phyloP scores from a whole-genome alignment of 1,140 invertebrate species.

The Diabrotica undecimpunctata region DNA sequence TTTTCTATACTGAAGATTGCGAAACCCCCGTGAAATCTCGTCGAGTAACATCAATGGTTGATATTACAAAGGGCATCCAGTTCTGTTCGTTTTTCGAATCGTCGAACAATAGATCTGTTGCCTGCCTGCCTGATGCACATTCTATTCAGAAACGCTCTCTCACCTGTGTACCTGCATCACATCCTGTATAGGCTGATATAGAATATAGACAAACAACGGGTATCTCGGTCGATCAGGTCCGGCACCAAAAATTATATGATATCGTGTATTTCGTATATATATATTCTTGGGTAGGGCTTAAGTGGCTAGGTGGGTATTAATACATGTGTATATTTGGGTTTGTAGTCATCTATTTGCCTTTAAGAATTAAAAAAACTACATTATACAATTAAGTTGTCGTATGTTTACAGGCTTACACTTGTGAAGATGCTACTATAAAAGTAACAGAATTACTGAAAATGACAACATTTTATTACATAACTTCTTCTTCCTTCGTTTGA shows the following conservation, averaged over 20 bases:
- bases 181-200: slow-evolving; percentile 2
- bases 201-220: background rate
- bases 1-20: too few relatives aligned
- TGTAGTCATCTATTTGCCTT: too few relatives aligned
- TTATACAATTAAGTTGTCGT: too few relatives aligned
- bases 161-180: slow-evolving; percentile 1
- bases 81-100: slow-evolving; percentile 2
- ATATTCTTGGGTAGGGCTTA: too few relatives aligned
- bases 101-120: slow-evolving; percentile 2
- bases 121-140: background rate
- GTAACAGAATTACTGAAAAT: too few relatives aligned
- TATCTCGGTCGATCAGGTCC: background rate
- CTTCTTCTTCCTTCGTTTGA: too few relatives aligned
- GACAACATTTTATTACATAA: too few relatives aligned
- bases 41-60: background rate
- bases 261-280: background rate
- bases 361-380: too few relatives aligned
- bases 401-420: too few relatives aligned
- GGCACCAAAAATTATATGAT: background rate
- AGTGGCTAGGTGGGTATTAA: too few relatives aligned
- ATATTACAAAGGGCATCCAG: slow-evolving; percentile 2
- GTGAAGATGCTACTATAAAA: too few relatives aligned
- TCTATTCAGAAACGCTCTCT: slow-evolving; percentile 2
- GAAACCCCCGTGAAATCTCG: background rate
- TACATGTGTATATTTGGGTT: too few relatives aligned